These are phyloP conservation scores for Hesperophylax magnus DNA, from an alignment of 1,140 invertebrate genomes.

Conservation along the genomic window DNA sequence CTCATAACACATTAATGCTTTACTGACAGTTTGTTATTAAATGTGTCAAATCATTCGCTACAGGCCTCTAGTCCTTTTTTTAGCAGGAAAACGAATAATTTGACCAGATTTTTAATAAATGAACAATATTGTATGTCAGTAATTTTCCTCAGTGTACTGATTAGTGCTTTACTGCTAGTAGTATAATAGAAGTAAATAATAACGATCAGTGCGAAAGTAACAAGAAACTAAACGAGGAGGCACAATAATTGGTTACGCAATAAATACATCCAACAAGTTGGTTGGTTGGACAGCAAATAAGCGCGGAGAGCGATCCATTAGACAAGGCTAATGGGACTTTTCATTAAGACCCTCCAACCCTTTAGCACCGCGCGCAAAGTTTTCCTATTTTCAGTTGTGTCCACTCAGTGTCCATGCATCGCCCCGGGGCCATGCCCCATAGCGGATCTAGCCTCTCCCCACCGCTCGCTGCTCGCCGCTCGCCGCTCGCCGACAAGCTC, in stretches of 20 bases:
- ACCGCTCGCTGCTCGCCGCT: neutral
- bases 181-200: too few relatives aligned
- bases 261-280: constrained; percentile 9
- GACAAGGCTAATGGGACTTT: constrained; percentile 39
- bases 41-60: too few relatives aligned
- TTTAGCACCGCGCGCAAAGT: constrained; percentile 28
- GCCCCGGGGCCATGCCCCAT: neutral
- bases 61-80: too few relatives aligned
- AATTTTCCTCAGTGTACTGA: too few relatives aligned
- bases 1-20: too few relatives aligned
- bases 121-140: too few relatives aligned
- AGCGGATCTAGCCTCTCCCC: neutral
- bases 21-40: too few relatives aligned
- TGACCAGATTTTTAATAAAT: too few relatives aligned
- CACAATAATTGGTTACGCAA: constrained; percentile 1
- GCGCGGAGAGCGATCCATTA: constrained; percentile 26
- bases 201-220: too few relatives aligned
- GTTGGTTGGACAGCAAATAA: neutral
- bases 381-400: constrained; percentile 46
- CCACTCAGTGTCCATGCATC: constrained; percentile 21
- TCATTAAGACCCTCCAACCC: constrained; percentile 31
- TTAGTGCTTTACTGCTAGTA: too few relatives aligned
- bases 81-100: too few relatives aligned
- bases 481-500: constrained; percentile 4
- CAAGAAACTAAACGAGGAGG: neutral